phyloP scores from a whole-genome alignment of 2,797 vertebrate genomes.

The Hydrocynus forskahlii region DNA sequence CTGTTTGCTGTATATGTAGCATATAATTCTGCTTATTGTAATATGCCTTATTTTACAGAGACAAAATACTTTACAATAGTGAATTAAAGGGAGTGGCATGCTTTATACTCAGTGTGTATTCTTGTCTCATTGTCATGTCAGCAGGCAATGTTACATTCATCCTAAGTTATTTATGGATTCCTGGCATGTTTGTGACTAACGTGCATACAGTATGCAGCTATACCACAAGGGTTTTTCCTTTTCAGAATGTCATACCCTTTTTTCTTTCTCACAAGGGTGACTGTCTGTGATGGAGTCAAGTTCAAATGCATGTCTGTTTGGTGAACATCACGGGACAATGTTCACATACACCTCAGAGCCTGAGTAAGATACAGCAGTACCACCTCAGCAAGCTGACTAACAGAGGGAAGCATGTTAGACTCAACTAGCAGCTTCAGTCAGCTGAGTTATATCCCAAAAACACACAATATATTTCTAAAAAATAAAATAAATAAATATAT shows the following conservation, averaged over 20 bases:
- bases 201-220: constrained; percentile 28
- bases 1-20: too few relatives aligned
- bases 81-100: too few relatives aligned
- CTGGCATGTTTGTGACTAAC: constrained; percentile 51
- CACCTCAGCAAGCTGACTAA: constrained; percentile 64
- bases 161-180: constrained; percentile 41
- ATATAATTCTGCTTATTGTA: too few relatives aligned
- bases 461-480: too few relatives aligned
- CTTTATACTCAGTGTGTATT: not conserved
- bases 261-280: constrained; percentile 57
- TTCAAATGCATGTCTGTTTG: constrained; percentile 30
- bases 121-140: constrained; percentile 24
- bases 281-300: constrained; percentile 41
- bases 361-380: constrained; percentile 56
- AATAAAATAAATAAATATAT: too few relatives aligned
- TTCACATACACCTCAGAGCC: constrained; percentile 54
- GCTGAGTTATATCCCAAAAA: not conserved
- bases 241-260: constrained; percentile 47
- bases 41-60: too few relatives aligned
- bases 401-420: constrained; percentile 58
- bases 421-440: not conserved
- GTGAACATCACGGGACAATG: constrained; percentile 65
- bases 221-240: constrained; percentile 37
- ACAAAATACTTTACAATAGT: too few relatives aligned
- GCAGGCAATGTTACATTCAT: constrained; percentile 25